Conservation (phyloP, 2,113 vertebrate genomes). For the mouse (Mus musculus) region DNA sequence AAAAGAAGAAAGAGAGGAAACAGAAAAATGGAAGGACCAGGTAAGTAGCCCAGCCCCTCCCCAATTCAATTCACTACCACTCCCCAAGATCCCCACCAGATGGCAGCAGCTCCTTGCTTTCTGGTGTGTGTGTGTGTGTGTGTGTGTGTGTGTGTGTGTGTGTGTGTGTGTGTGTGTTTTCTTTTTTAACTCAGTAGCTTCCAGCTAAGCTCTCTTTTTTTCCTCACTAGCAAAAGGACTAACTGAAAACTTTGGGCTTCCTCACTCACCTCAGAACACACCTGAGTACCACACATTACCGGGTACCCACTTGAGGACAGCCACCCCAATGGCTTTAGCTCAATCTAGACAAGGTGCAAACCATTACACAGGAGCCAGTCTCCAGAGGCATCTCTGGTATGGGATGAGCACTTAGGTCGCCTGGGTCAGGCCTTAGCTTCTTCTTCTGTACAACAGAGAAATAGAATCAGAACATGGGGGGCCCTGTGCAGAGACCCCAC, state of each 20-base stretch:
- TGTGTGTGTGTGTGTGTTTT: too few relatives aligned
- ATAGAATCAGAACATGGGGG: not conserved
- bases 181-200: too few relatives aligned
- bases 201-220: not conserved
- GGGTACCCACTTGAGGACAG: not conserved
- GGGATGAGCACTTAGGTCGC: not conserved
- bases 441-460: constrained; percentile 23
- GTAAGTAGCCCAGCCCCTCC: not conserved
- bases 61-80: not conserved
- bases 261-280: not conserved
- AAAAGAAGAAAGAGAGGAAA: not conserved
- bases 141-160: too few relatives aligned
- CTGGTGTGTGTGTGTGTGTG: too few relatives aligned
- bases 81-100: constrained; percentile 51
- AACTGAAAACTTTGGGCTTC: not conserved
- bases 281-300: not conserved
- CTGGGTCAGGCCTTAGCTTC: not conserved
- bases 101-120: not conserved
- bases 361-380: not conserved
- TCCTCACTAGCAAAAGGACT: not conserved
- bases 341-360: not conserved
- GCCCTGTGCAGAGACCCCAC: not conserved
- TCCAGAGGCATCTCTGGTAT: not conserved
- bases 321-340: not conserved
- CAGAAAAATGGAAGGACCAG: not conserved